Conservation (phyloP, 2,113 vertebrate species). For the Gasterosteus aculeatus region DNA sequence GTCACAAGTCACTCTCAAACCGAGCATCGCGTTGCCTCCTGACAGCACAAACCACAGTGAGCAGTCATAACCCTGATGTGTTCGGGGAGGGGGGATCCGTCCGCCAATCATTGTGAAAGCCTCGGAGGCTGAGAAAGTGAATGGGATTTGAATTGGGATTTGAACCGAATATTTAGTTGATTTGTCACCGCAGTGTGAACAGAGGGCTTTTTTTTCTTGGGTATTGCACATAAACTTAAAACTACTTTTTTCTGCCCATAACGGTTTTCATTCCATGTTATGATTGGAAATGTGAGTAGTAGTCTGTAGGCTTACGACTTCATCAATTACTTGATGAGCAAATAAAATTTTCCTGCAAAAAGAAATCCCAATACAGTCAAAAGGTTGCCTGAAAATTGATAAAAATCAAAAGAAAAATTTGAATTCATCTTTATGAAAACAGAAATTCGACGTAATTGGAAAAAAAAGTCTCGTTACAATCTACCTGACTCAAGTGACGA, state of each 20-base stretch:
- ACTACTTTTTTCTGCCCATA: not conserved
- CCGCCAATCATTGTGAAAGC: slow-evolving; percentile 52
- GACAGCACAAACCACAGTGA: slow-evolving; percentile 61
- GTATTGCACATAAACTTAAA: not conserved
- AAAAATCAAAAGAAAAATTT: not conserved
- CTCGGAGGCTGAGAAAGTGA: slow-evolving; percentile 16
- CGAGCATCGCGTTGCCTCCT: slow-evolving; percentile 52
- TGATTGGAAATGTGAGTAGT: not conserved
- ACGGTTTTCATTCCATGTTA: not conserved
- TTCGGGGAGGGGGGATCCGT: slow-evolving; percentile 56
- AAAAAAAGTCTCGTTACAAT: not conserved
- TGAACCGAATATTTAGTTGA: slow-evolving; percentile 17
- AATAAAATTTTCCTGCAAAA: not conserved
- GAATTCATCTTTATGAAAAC: not conserved
- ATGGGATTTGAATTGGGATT: slow-evolving; percentile 29
- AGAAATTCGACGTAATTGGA: not conserved
- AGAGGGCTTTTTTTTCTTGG: not conserved
- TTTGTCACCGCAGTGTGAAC: slow-evolving; percentile 11
- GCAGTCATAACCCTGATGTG: slow-evolving; percentile 51
- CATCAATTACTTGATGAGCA: not conserved
- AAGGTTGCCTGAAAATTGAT: not conserved
- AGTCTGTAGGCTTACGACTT: not conserved
- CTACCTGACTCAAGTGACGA: not conserved
- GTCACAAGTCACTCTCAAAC: slow-evolving; percentile 61
- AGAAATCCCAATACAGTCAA: not conserved